Conservation (phyloP, 2,797 vertebrate species). For the Ambastaia sidthimunki region DNA sequence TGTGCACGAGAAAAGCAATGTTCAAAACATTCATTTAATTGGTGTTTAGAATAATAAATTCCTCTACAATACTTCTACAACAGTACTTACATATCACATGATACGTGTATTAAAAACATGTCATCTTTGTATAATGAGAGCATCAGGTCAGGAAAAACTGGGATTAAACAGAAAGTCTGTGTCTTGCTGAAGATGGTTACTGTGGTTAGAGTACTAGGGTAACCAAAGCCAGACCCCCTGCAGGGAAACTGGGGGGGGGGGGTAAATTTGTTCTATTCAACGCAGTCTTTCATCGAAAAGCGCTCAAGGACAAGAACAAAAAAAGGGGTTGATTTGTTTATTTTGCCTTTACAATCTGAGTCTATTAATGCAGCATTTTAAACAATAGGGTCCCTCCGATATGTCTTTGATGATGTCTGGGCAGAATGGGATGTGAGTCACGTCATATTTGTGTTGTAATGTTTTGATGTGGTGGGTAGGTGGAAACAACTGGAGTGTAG, state of each 20-base stretch:
- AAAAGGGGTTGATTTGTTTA: constrained; percentile 52
- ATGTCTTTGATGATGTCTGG: constrained; percentile 26
- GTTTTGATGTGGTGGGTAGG: constrained; percentile 25
- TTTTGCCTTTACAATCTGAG: constrained; percentile 32
- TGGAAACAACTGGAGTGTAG: constrained; percentile 11
- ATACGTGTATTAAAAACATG: constrained; percentile 1
- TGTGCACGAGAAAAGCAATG: background rate
- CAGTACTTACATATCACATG: constrained; percentile 5
- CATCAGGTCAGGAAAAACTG: background rate
- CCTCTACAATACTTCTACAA: background rate
- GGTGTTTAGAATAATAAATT: background rate
- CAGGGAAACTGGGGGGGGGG: constrained; percentile 42
- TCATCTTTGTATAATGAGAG: constrained; percentile 14
- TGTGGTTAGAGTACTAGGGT: background rate
- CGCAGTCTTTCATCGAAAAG: constrained; percentile 28
- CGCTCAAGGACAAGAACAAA: constrained; percentile 31
- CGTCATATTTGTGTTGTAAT: constrained; percentile 16
- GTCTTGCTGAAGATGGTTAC: background rate
- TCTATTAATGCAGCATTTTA: constrained; percentile 4
- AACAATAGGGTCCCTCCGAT: constrained; percentile 22
- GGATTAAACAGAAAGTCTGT: constrained; percentile 8
- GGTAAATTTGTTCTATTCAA: constrained; percentile 54
- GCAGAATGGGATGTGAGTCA: background rate
- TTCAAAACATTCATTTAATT: background rate
- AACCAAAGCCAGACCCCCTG: constrained; percentile 1